Evolutionary conservation across 2,113 vertebrate genomes (phyloP).

Genomic region (Centropus bengalensis): DNA sequence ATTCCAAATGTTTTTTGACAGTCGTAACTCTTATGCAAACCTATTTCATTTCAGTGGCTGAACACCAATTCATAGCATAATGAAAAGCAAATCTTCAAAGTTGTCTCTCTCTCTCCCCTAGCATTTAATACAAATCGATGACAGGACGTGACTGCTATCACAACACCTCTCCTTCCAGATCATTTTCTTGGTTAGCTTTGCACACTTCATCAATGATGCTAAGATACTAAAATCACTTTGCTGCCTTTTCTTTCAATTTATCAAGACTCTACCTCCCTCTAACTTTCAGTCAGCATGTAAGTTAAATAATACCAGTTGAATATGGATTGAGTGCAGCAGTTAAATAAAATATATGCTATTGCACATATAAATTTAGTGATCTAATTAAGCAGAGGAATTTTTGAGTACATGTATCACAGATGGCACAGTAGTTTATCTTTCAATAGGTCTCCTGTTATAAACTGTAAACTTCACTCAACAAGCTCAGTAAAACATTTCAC

Average conservation of each 20-base stretch:
- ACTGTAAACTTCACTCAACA: not conserved
- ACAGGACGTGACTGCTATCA: conserved; percentile 35
- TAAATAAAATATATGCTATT: not conserved
- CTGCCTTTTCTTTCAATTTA: conserved; percentile 25
- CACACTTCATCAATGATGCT: conserved; percentile 42
- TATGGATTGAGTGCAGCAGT: not conserved
- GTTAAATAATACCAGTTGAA: not conserved
- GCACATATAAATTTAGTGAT: not conserved
- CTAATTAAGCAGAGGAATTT: not conserved
- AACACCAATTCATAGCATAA: conserved; percentile 66
- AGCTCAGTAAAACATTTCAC: conserved; percentile 7
- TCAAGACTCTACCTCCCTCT: not conserved
- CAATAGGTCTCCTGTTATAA: conserved; percentile 12
- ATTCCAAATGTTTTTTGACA: conserved; percentile 70
- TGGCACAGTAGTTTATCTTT: not conserved
- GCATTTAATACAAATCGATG: conserved; percentile 62
- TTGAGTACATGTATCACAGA: not conserved
- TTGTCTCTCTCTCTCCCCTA: conserved; percentile 29
- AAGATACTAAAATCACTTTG: not conserved
- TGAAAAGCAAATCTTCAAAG: conserved; percentile 67
- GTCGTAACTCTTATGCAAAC: conserved; percentile 64
- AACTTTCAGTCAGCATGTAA: not conserved
- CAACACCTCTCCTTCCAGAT: conserved; percentile 23
- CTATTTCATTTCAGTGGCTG: conserved; percentile 56
- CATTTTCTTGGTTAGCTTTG: conserved; percentile 58